Conservation (phyloP, 2,797 vertebrate genomes). For the Paratrypauchen microcephalus region DNA sequence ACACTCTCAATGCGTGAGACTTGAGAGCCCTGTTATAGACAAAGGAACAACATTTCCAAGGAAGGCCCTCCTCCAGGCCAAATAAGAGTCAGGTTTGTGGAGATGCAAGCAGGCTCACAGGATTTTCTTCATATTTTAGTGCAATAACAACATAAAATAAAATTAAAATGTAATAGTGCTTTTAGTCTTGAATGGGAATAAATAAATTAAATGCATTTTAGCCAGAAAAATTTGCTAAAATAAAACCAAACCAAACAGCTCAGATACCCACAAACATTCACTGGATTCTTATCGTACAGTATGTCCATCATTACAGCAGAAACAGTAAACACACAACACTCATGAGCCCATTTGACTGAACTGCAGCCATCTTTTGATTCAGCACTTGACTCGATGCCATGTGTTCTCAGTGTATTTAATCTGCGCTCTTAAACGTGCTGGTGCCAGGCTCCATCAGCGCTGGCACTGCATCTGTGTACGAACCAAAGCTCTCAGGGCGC, state of each 20-base stretch:
- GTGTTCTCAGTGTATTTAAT: slow-evolving; percentile 26
- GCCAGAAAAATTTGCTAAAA: no score
- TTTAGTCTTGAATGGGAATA: no score
- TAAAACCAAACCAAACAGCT: background rate
- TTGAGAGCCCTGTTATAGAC: no score
- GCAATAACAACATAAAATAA: no score
- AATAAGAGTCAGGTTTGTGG: no score
- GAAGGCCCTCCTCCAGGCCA: no score
- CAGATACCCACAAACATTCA: background rate
- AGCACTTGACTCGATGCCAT: slow-evolving; percentile 27
- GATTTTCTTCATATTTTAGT: no score
- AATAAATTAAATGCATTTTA: no score
- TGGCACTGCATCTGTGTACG: slow-evolving; percentile 43
- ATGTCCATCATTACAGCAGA: background rate
- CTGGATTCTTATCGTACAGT: background rate
- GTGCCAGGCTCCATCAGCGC: slow-evolving; percentile 39
- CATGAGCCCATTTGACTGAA: background rate
- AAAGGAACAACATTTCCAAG: no score
- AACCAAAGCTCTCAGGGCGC: slow-evolving; percentile 47
- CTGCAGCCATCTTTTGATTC: slow-evolving; percentile 13
- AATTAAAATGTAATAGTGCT: no score
- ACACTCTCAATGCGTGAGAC: no score
- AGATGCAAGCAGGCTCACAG: no score
- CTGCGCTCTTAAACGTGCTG: slow-evolving; percentile 30
- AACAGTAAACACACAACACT: background rate